A percentile compares a stretch with the other conserved stretches of the same genome.
phyloP scores from a whole-genome alignment of 1,140 invertebrate species.

The Aphelenchoides avenae region DNA sequence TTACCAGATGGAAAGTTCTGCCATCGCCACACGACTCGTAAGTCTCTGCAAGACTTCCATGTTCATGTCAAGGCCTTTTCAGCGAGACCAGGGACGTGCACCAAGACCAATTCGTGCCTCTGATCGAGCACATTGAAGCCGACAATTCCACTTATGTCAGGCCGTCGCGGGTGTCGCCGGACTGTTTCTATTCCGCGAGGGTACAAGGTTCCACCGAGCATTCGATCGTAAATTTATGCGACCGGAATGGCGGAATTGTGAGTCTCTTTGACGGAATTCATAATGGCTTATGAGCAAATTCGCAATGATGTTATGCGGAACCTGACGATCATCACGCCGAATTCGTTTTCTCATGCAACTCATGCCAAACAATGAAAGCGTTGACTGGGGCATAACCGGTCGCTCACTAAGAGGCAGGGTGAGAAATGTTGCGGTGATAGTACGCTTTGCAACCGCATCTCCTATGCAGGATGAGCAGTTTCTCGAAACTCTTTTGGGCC shows the following conservation, averaged over 20 bases:
- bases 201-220: conserved; percentile 36
- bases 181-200: conserved; percentile 48
- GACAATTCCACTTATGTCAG: conserved; percentile 38
- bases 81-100: conserved; percentile 2
- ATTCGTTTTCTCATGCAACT: conserved; percentile 3
- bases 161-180: conserved; percentile 32
- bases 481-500: no score
- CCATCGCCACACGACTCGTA: conserved; percentile 4
- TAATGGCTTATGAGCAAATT: conserved; percentile 10
- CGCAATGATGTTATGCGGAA: conserved; percentile 12
- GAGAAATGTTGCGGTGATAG: no score
- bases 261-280: conserved; percentile 29
- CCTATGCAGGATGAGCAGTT: no score
- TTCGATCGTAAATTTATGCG: conserved; percentile 55
- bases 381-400: conserved; percentile 10
- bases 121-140: conserved; percentile 46
- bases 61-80: not conserved
- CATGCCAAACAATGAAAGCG: conserved; percentile 20
- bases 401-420: not conserved
- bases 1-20: conserved; percentile 4
- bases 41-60: not conserved
- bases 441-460: no score
- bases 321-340: not conserved
- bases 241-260: conserved; percentile 50
- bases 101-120: conserved; percentile 23